Conservation (phyloP, 2,113 vertebrate species). For the Dunckerocampus dactyliophorus region DNA sequence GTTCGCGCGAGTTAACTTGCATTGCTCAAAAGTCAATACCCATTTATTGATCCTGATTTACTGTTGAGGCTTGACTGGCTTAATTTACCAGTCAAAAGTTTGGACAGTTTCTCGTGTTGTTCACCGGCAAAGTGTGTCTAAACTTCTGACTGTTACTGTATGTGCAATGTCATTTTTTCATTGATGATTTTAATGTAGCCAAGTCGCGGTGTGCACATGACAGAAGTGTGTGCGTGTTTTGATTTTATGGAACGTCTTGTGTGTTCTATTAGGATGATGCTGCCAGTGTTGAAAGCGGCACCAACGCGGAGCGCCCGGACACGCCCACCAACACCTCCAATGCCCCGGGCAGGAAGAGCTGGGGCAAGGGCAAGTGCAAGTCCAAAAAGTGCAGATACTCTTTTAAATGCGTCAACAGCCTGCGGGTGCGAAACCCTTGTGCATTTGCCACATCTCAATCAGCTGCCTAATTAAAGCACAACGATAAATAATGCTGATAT, state of each 20-base stretch:
- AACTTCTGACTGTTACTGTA: too few relatives aligned
- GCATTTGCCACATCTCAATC: background rate
- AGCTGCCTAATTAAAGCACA: background rate
- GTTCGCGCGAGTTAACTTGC: background rate
- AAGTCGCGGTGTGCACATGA: too few relatives aligned
- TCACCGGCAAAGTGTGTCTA: too few relatives aligned
- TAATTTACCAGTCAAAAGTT: too few relatives aligned
- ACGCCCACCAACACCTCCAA: constrained; percentile 97
- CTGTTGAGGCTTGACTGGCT: too few relatives aligned
- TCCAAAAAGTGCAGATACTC: constrained; percentile 99
- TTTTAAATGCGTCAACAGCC: constrained; percentile 97
- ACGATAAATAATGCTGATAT: background rate
- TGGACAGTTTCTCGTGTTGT: too few relatives aligned
- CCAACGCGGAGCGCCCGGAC: constrained; percentile 89
- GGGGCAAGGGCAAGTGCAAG: constrained; percentile 99
- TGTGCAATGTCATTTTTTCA: too few relatives aligned
- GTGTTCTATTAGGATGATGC: constrained; percentile 82
- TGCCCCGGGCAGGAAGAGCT: constrained; percentile 94
- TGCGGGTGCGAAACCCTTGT: constrained; percentile 76
- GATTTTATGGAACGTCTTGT: background rate
- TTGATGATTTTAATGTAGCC: too few relatives aligned
- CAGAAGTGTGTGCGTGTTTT: too few relatives aligned
- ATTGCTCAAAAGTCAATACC: background rate
- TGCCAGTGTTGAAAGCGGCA: constrained; percentile 91
- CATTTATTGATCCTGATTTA: background rate